Base-by-base conservation (phyloP, 2,888 invertebrate genomes). In the Dolomedes plantarius region DNA sequence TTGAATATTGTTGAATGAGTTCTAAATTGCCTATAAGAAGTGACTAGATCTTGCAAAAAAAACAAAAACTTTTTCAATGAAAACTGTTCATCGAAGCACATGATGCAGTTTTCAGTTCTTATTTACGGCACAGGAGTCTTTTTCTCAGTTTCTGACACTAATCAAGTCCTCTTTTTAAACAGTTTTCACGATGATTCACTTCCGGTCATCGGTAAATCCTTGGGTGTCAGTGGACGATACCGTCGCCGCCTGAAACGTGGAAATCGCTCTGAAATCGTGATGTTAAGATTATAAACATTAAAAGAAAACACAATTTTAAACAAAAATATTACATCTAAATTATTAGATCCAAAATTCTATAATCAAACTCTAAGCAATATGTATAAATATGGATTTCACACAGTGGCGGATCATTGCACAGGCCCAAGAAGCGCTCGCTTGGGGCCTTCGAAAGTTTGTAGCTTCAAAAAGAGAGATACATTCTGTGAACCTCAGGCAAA, bases 161-260 rank as follows among this genome's bases (percentile, higher is more conserved):
- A 65, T n/a, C n/a, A 31, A 28, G 29, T 29, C 31, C 32, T 3
- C n/a, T n/a, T n/a, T 29, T 67, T 1, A 29, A 9, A 32, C 67
- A 28, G 41, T 27, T 28, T 31, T 79, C 83, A 81, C 7, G 87
- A 88, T n/a, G 88, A 88, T 68, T 88, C 86, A 79, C 88, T 88
- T 41, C 86, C 88, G 32, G 88, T 88, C 88, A 88, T 88, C 41
- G 82, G 88, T 46, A 88, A 77, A 73, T 88, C 88, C 78, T 88
- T 88, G 50, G 87, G 88, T 56, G 88, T 88, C 68, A 88, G 78
- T 39, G 88, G 88, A 74, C 88, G 88, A 72, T 88, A 88, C 28
- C 88, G 82, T 41, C 88, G 87, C 78, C 88, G 75, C 80, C 88
- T 88, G 87, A 79, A 88, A 88, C 77, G 83, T 83, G 83, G 83